Percentiles rank a stretch among this genome's conserved stretches.
These are phyloP conservation scores for Campoletis raptor DNA, from an alignment of 2,888 invertebrate species.

Conservation along the genomic window DNA sequence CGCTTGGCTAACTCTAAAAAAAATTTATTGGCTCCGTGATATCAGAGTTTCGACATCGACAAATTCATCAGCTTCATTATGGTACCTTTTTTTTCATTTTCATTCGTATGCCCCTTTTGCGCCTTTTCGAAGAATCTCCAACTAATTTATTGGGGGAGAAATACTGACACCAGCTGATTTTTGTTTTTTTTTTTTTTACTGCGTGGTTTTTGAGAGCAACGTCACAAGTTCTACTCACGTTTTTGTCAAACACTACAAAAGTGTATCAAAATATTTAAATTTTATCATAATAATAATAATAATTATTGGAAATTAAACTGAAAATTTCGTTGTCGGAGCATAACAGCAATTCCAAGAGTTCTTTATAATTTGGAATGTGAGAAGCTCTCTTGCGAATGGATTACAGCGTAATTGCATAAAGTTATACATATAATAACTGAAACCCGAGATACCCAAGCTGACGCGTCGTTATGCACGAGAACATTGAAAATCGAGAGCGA, in stretches of 20 bases:
- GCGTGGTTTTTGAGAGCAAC: too few species aligned
- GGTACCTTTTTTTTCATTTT: too few species aligned
- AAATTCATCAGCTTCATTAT: too few species aligned
- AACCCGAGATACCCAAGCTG: constrained; percentile 38
- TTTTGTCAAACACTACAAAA: too few species aligned
- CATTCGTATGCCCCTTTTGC: too few species aligned
- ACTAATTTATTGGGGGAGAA: too few species aligned
- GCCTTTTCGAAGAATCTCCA: too few species aligned
- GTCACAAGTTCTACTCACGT: too few species aligned
- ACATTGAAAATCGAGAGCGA: constrained; percentile 31
- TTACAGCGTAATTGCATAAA: constrained; percentile 59
- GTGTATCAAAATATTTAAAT: too few species aligned
- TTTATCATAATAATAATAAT: background rate
- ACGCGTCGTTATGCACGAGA: constrained; percentile 30
- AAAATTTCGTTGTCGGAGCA: constrained; percentile 1
- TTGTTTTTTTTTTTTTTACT: too few species aligned
- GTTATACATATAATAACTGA: constrained; percentile 54
- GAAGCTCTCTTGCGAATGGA: constrained; percentile 35
- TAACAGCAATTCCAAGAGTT: constrained; percentile 4
- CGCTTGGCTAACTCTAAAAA: background rate
- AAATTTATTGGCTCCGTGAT: background rate
- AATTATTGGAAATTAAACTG: background rate
- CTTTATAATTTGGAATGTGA: constrained; percentile 23
- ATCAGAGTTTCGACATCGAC: background rate
- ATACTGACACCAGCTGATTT: too few species aligned